Percentiles rank a stretch among this genome's conserved stretches.
These are phyloP conservation scores for Sitta carolinensis DNA, from an alignment of 2,797 vertebrate species.

Conservation along the genomic window DNA sequence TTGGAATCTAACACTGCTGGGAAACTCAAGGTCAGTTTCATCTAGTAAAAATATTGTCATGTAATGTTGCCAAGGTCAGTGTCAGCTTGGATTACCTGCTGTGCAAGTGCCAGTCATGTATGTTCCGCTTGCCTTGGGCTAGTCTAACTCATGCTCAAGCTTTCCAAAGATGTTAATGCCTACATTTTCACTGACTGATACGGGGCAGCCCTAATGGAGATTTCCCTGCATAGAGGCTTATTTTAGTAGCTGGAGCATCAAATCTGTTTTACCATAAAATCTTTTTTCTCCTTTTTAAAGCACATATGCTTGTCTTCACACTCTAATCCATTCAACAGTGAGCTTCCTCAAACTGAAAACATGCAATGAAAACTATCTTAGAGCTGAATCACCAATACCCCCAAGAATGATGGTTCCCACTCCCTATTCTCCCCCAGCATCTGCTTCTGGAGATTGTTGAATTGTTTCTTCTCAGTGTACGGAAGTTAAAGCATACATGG, in stretches of 20 bases:
- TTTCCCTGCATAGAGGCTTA: not conserved
- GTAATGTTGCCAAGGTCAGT: conserved; percentile 37
- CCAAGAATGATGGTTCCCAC: not conserved
- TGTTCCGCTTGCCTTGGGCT: conserved; percentile 34
- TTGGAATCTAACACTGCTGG: not conserved
- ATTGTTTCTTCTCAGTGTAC: not conserved
- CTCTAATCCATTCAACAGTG: not conserved
- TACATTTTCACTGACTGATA: not conserved
- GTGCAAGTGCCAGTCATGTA: conserved; percentile 28
- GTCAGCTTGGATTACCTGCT: conserved; percentile 57
- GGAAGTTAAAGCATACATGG: not conserved
- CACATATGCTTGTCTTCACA: not conserved
- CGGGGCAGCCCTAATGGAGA: not conserved
- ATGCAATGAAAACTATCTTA: not conserved
- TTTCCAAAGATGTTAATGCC: not conserved
- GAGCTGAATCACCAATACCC: not conserved
- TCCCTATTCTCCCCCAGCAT: not conserved
- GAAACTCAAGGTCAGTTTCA: conserved; percentile 32
- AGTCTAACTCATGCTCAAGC: not conserved
- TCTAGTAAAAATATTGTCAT: not conserved
- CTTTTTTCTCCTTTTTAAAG: not conserved
- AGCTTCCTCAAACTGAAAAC: not conserved
- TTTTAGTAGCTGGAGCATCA: not conserved
- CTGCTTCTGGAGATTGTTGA: not conserved
- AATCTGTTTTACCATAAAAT: not conserved